Conservation (phyloP, 2,113 vertebrate species). For the Oenanthe oenanthe region DNA sequence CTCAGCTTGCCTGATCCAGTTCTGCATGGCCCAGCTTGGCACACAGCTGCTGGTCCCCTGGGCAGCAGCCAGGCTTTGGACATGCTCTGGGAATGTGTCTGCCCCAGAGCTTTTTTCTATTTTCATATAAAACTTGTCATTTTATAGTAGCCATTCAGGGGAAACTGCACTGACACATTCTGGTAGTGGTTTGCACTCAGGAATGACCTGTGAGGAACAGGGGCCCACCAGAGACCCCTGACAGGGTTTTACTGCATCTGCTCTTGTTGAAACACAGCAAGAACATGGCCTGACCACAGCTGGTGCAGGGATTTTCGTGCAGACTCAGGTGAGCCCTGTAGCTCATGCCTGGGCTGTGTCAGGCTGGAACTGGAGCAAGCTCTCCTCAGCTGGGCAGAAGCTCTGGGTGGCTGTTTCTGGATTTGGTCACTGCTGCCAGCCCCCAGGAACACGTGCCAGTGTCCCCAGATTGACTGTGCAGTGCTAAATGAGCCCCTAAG, state of each 20-base stretch:
- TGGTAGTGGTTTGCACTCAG: not conserved
- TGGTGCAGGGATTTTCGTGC: not conserved
- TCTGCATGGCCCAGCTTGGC: not conserved
- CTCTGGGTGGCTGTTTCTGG: not conserved
- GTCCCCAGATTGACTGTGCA: not conserved
- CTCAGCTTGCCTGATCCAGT: not conserved
- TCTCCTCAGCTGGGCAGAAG: not conserved
- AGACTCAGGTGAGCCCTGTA: not conserved
- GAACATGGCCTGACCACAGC: not conserved
- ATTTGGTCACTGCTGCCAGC: not conserved
- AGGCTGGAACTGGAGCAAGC: not conserved
- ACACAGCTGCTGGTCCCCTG: not conserved
- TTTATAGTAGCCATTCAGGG: not conserved
- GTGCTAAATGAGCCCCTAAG: not conserved
- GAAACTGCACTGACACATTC: not conserved
- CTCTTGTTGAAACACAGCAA: not conserved
- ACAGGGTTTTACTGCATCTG: not conserved
- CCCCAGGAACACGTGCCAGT: not conserved
- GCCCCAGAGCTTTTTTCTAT: not conserved
- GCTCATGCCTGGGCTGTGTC: not conserved
- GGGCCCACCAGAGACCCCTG: not conserved
- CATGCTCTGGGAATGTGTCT: not conserved
- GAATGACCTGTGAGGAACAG: not conserved
- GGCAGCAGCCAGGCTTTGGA: not conserved
- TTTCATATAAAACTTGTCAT: conserved; percentile 4